phyloP scores from a whole-genome alignment of 1,140 invertebrate genomes.

The Bombus polaris region DNA sequence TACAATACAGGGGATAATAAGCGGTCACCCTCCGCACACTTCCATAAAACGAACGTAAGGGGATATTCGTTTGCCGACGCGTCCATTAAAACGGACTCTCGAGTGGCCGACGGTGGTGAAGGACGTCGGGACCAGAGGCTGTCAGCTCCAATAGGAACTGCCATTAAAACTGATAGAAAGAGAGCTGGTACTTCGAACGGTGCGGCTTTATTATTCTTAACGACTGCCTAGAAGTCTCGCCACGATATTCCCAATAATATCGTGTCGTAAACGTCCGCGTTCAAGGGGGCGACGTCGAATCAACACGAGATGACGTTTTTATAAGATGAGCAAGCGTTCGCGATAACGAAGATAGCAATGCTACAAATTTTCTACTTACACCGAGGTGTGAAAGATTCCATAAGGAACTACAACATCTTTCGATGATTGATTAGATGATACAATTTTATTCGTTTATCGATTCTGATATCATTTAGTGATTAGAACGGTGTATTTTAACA shows the following conservation, averaged over 20 bases:
- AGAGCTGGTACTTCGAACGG: background rate
- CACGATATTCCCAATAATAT: slow-evolving; percentile 14
- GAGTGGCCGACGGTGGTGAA: slow-evolving; percentile 53
- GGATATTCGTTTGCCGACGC: slow-evolving; percentile 59
- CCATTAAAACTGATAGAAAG: slow-evolving; percentile 59
- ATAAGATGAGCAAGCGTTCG: background rate
- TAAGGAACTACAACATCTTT: no score
- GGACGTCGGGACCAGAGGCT: slow-evolving; percentile 55
- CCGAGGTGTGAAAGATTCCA: no score
- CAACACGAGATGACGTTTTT: background rate
- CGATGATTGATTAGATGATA: no score
- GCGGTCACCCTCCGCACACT: slow-evolving; percentile 13
- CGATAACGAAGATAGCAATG: background rate
- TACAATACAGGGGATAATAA: slow-evolving; percentile 36
- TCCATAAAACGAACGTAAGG: slow-evolving; percentile 58
- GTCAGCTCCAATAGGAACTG: slow-evolving; percentile 61
- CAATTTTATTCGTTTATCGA: no score
- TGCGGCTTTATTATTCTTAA: slow-evolving; percentile 44
- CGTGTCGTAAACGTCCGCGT: background rate
- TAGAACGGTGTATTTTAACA: no score
- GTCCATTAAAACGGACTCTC: slow-evolving; percentile 64
- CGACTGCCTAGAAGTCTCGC: slow-evolving; percentile 17
- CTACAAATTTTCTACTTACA: background rate
- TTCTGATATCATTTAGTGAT: no score
- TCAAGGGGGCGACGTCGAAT: background rate